A percentile compares a stretch with the other conserved stretches of the same genome.
phyloP scores from a whole-genome alignment of 2,888 invertebrate species.

The Cantharis lateralis region DNA sequence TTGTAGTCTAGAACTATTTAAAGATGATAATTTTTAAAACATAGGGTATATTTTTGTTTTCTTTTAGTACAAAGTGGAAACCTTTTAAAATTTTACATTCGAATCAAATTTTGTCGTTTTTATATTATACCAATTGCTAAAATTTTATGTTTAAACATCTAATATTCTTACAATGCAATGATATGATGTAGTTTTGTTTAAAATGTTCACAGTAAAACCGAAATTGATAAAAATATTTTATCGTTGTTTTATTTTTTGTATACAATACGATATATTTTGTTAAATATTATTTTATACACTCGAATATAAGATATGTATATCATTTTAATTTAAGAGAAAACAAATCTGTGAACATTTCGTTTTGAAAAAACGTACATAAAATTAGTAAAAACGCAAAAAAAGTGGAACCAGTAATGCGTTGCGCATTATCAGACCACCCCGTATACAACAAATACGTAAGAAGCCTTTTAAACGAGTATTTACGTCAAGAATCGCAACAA shows the following conservation, averaged over 20 bases:
- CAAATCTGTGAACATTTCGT: constrained; percentile 36
- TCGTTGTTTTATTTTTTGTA: constrained; percentile 13
- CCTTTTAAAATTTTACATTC: constrained; percentile 1
- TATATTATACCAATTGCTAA: constrained; percentile 30
- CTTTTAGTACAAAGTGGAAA: constrained; percentile 20
- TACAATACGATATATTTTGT: constrained; percentile 30
- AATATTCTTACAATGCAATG: constrained; percentile 27
- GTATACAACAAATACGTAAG: neutral
- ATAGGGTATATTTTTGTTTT: constrained; percentile 18
- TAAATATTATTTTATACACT: constrained; percentile 25
- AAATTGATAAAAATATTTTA: constrained; percentile 28
- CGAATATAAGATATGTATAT: constrained; percentile 49
- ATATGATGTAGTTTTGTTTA: constrained; percentile 41
- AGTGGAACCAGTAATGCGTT: neutral
- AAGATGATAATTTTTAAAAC: constrained; percentile 38
- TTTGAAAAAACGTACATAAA: constrained; percentile 7
- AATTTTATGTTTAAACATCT: constrained; percentile 19
- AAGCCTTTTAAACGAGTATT: neutral
- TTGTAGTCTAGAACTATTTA: constrained; percentile 39
- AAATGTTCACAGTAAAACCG: constrained; percentile 36
- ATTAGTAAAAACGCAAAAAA: neutral
- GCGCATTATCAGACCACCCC: neutral
- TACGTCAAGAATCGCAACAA: neutral
- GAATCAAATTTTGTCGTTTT: constrained; percentile 11
- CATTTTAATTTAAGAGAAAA: constrained; percentile 34